Base-by-base conservation (phyloP, 1,140 invertebrate species). In the Parasteatoda tepidariorum region DNA sequence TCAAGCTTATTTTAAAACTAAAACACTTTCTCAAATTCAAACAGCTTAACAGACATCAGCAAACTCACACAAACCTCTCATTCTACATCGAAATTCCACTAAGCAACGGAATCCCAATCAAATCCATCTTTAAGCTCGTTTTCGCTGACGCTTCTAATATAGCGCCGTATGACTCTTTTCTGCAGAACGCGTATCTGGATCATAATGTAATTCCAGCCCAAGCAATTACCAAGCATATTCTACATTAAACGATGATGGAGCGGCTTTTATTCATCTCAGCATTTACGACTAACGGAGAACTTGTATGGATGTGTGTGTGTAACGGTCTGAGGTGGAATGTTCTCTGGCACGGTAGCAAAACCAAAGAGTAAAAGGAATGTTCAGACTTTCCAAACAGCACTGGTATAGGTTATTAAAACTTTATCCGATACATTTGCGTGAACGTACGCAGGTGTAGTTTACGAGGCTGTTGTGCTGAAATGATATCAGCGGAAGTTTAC, bases 191-290 rank as follows among this genome's bases (percentile, higher is more conserved):
- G 26, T 64, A 31, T 22, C 9, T 24, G 41, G 74, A 66, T 41
- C 38, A 57, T 64, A 76, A 76, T 31, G 61, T 28, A 76, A 66
- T 76, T 76, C 34, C 74, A 31, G 61, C 59, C 26, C 6, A 7
- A 9, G 74, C 59, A 76, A 76, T 76, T 76, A 76, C 61, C 15
- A 26, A 34, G 38, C 24, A 66, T 66, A 76, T 76, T 76, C 74
- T 59, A 64, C 61, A 76, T 76, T 76, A 76, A 75, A 66, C 41
- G 74, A 48, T 76, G 74, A 76, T 76, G 57, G 59, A 76, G 33
- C 26, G 11, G 74, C 61, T 54, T 76, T 76, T 76, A 66, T 64
- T 48, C 38, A 64, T 64, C 61, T 15, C 13, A 41, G 22, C 61
- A 76, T 76, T 76, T 76, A 64, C 48, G 61, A 38, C 74, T 70